A percentile compares a stretch with the other conserved stretches of the same genome.
phyloP scores from a whole-genome alignment of 2,797 vertebrate species.

The Sparus aurata region DNA sequence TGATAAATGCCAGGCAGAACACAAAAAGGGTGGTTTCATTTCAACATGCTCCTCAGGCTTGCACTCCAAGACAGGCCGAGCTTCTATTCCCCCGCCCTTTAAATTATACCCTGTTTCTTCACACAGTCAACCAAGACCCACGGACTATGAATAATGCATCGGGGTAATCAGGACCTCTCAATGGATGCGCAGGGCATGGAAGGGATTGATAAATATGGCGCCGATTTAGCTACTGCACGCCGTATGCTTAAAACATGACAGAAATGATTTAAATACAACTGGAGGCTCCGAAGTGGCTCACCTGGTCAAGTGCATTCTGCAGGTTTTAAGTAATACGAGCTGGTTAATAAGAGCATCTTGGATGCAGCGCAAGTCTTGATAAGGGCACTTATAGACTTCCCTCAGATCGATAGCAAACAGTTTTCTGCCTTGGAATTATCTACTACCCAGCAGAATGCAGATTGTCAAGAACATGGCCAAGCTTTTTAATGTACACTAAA shows the following conservation, averaged over 20 bases:
- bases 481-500: slow-evolving; percentile 57
- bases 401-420: slow-evolving; percentile 46
- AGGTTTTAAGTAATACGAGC: slow-evolving; percentile 28
- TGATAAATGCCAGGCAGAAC: slow-evolving; percentile 86
- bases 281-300: slow-evolving; percentile 42
- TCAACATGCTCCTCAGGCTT: slow-evolving; percentile 74
- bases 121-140: slow-evolving; percentile 71
- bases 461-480: slow-evolving; percentile 52
- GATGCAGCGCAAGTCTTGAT: slow-evolving; percentile 39
- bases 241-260: slow-evolving; percentile 43
- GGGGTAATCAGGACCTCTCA: slow-evolving; percentile 77
- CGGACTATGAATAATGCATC: slow-evolving; percentile 81
- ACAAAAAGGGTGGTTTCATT: slow-evolving; percentile 79
- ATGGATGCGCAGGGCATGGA: slow-evolving; percentile 62
- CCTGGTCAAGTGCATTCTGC: slow-evolving; percentile 15
- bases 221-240: slow-evolving; percentile 38
- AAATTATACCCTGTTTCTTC: slow-evolving; percentile 80
- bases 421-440: slow-evolving; percentile 62
- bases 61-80: slow-evolving; percentile 73
- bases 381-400: slow-evolving; percentile 46
- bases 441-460: slow-evolving; percentile 30
- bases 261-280: slow-evolving; percentile 34
- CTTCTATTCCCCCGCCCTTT: slow-evolving; percentile 71
- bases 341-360: slow-evolving; percentile 3
- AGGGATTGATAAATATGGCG: slow-evolving; percentile 73